phyloP scores from a whole-genome alignment of 1,140 invertebrate species.

The Hylyphantes graminicola region DNA sequence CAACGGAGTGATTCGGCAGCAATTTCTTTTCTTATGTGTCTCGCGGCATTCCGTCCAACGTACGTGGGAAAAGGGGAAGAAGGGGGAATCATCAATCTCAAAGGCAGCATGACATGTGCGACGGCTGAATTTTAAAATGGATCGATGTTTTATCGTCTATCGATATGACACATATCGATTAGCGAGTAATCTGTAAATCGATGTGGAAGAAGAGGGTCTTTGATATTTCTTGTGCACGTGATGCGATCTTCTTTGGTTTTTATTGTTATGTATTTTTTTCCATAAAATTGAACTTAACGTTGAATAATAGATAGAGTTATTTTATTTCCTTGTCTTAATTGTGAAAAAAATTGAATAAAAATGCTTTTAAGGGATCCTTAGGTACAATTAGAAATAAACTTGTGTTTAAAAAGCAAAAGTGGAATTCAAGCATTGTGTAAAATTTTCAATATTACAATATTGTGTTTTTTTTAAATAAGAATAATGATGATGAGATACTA shows the following conservation, averaged over 20 bases:
- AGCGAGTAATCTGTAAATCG: conserved; percentile 10
- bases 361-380: no score
- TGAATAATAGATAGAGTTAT: no score
- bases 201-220: background rate
- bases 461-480: no score
- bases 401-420: no score
- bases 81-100: conserved; percentile 48
- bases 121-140: conserved; percentile 39
- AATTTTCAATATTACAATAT: no score
- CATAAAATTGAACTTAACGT: no score
- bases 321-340: no score
- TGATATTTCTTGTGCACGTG: background rate
- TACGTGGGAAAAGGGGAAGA: background rate
- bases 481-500: no score
- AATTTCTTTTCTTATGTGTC: conserved; percentile 24
- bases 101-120: conserved; percentile 12
- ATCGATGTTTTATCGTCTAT: conserved; percentile 51
- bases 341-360: no score
- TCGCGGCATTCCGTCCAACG: conserved; percentile 36
- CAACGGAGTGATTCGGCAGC: background rate
- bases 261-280: no score
- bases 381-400: no score
- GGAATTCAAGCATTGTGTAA: no score
- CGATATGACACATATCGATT: conserved; percentile 52
- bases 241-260: background rate